A percentile compares a stretch with the other conserved stretches of the same genome.
These are phyloP conservation scores for Cinara cedri DNA, from an alignment of 2,888 invertebrate species.

Conservation along the genomic window DNA sequence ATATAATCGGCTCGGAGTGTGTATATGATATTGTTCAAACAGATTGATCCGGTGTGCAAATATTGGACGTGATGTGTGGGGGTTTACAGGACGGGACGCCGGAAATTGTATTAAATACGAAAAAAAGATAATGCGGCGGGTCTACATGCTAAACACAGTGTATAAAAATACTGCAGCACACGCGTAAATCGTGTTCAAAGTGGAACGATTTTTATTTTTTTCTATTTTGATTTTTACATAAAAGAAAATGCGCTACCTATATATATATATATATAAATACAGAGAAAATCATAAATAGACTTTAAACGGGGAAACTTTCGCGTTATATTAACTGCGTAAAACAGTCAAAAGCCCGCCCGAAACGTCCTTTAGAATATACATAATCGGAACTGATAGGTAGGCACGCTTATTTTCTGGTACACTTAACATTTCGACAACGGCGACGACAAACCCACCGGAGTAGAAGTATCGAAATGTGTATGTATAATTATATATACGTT, in stretches of 20 bases:
- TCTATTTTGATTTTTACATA: background rate
- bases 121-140: background rate
- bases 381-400: background rate
- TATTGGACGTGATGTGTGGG: background rate
- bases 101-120: background rate
- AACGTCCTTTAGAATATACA: background rate
- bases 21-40: no score
- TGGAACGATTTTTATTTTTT: background rate
- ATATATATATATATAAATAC: no score
- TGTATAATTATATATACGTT: background rate
- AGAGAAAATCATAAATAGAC: conserved; percentile 15
- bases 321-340: background rate
- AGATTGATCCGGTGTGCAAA: background rate
- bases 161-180: background rate
- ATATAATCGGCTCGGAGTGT: no score
- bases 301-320: conserved; percentile 19
- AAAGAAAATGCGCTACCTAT: background rate
- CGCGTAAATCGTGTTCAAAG: background rate
- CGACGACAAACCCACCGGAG: background rate
- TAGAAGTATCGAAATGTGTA: background rate
- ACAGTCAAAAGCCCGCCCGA: conserved; percentile 4
- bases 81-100: background rate
- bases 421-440: conserved; percentile 5
- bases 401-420: conserved; percentile 3
- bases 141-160: no score